Conservation (phyloP, 2,888 invertebrate genomes). For the Apoda limacodes region DNA sequence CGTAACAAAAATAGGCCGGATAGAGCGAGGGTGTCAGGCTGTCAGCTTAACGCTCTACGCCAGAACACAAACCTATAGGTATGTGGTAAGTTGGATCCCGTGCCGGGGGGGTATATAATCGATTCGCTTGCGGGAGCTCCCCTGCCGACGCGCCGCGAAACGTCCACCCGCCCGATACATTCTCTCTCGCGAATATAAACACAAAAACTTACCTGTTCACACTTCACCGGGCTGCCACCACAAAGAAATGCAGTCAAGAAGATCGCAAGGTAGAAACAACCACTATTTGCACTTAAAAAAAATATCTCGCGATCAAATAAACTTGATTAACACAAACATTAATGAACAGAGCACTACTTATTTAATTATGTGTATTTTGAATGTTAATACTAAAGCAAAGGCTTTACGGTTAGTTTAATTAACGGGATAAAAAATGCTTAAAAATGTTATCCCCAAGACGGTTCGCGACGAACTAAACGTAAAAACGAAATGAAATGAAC, state of each 20-base stretch:
- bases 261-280: too few species aligned
- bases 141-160: slow-evolving; percentile 29
- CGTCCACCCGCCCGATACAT: slow-evolving; percentile 24
- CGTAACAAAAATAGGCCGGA: too few species aligned
- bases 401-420: too few species aligned
- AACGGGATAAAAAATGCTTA: slow-evolving; percentile 11
- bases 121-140: slow-evolving; percentile 50
- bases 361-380: too few species aligned
- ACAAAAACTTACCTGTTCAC: slow-evolving; percentile 61
- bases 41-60: slow-evolving; percentile 25
- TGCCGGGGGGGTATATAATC: slow-evolving; percentile 40
- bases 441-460: slow-evolving; percentile 43
- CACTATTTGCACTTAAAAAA: too few species aligned
- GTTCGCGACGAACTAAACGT: slow-evolving; percentile 61
- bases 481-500: too few species aligned
- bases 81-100: slow-evolving; percentile 24
- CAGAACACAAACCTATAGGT: slow-evolving; percentile 20
- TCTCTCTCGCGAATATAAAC: slow-evolving; percentile 29
- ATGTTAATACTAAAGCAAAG: not conserved
- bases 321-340: too few species aligned
- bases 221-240: slow-evolving; percentile 51
- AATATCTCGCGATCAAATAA: too few species aligned
- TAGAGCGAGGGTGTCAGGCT: slow-evolving; percentile 46
- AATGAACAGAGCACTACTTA: too few species aligned
- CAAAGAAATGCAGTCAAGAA: slow-evolving; percentile 54